Conservation (phyloP, 2,797 vertebrate species). For the Oryzias dopingdopingensis region DNA sequence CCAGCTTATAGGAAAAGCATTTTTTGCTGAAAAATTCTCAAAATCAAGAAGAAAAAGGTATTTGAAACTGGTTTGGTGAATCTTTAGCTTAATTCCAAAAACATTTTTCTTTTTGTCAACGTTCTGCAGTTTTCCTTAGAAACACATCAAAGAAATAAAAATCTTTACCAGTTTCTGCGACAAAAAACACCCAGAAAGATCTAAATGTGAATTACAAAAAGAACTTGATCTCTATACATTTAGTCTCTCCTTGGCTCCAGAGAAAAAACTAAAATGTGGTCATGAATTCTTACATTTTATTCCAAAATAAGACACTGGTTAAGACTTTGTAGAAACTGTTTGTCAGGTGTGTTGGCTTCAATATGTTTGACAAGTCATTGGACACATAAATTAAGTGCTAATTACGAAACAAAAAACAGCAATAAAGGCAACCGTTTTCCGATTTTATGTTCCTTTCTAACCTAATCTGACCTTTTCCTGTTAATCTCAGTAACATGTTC, state of each 20-base stretch:
- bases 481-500: background rate
- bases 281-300: slow-evolving; percentile 54
- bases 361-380: slow-evolving; percentile 24
- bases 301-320: slow-evolving; percentile 52
- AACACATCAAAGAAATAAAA: too few species aligned
- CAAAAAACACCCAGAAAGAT: too few species aligned
- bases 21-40: too few species aligned
- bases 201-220: too few species aligned
- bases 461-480: background rate
- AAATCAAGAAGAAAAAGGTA: too few species aligned
- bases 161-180: too few species aligned
- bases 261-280: background rate
- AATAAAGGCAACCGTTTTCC: slow-evolving; percentile 53
- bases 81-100: too few species aligned
- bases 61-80: too few species aligned
- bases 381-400: slow-evolving; percentile 12
- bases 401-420: slow-evolving; percentile 15
- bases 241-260: background rate
- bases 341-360: slow-evolving; percentile 49
- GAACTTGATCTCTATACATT: background rate
- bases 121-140: too few species aligned
- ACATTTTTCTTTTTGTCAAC: too few species aligned
- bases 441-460: slow-evolving; percentile 19
- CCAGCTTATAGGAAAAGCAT: background rate
- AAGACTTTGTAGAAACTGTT: slow-evolving; percentile 52